Evolutionary conservation across 1,140 invertebrate species (phyloP).

Genomic region (Batillaria attramentaria): DNA sequence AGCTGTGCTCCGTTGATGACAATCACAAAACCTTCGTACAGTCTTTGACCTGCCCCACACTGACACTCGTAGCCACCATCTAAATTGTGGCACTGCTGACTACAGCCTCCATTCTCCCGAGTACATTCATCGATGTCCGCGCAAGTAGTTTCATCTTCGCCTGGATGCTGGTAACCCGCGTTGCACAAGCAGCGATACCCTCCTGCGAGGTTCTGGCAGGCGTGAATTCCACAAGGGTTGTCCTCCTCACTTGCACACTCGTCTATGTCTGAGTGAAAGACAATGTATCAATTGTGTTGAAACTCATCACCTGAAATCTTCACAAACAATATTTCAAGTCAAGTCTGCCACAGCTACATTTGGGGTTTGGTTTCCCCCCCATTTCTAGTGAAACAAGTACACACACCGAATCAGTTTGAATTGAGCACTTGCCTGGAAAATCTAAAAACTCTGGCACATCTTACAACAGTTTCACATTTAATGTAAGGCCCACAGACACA

Average conservation of each 20-base stretch:
- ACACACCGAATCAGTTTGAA: not conserved
- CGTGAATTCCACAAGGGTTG: conserved; percentile 86
- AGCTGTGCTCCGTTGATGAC: conserved; percentile 35
- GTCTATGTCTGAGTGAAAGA: conserved; percentile 75
- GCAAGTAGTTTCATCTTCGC: conserved; percentile 87
- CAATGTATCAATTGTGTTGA: no score
- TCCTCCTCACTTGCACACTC: conserved; percentile 84
- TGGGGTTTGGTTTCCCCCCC: no score
- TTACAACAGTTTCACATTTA: no score
- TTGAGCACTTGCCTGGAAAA: no score
- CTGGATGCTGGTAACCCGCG: conserved; percentile 84
- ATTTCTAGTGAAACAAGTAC: no score
- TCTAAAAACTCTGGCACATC: no score
- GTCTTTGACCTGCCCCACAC: conserved; percentile 41
- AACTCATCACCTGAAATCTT: no score
- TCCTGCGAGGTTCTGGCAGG: conserved; percentile 94
- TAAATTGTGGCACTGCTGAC: conserved; percentile 67
- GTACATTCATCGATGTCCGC: conserved; percentile 70
- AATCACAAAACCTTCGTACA: conserved; percentile 26
- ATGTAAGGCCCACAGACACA: no score
- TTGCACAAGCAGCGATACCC: conserved; percentile 94
- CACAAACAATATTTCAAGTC: no score
- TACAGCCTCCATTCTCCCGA: conserved; percentile 63
- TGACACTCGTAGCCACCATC: conserved; percentile 42
- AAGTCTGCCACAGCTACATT: no score